Evolutionary conservation across 2,797 vertebrate genomes (phyloP).

Genomic region (Enteromius paludinosus): DNA sequence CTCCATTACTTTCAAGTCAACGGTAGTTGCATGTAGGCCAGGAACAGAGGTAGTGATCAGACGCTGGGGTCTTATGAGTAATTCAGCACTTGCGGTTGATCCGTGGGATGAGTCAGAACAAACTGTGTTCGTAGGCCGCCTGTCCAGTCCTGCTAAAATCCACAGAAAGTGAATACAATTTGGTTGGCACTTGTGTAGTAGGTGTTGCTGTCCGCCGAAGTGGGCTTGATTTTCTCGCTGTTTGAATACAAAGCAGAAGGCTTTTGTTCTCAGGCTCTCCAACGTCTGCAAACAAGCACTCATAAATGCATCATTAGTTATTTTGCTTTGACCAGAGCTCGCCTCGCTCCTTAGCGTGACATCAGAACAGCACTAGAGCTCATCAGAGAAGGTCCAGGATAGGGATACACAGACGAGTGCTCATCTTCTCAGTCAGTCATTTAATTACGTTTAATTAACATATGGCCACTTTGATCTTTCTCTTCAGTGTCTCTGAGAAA

Average conservation of each 20-base stretch:
- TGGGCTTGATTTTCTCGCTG: slow-evolving; percentile 65
- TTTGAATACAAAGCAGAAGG: slow-evolving; percentile 69
- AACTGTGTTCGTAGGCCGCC: background rate
- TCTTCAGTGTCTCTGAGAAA: background rate
- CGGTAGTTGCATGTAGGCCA: slow-evolving; percentile 40
- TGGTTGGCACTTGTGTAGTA: slow-evolving; percentile 69
- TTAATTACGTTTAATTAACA: background rate
- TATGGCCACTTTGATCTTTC: background rate
- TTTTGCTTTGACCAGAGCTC: slow-evolving; percentile 6
- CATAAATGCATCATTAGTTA: slow-evolving; percentile 24
- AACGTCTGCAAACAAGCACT: slow-evolving; percentile 22
- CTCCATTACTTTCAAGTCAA: slow-evolving; percentile 52
- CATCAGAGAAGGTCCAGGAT: background rate
- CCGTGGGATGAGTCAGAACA: background rate
- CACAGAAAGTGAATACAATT: slow-evolving; percentile 63
- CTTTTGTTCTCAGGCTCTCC: slow-evolving; percentile 17
- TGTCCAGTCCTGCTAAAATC: slow-evolving; percentile 25
- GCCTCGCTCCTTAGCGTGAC: background rate
- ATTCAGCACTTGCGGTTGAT: slow-evolving; percentile 22
- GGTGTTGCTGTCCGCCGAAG: slow-evolving; percentile 60
- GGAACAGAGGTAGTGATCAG: slow-evolving; percentile 52
- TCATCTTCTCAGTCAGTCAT: background rate
- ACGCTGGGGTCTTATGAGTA: slow-evolving; percentile 54
- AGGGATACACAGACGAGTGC: background rate
- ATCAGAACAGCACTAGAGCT: background rate